phyloP scores from a whole-genome alignment of 2,797 vertebrate species.

The Helicolenus hilgendorfi region DNA sequence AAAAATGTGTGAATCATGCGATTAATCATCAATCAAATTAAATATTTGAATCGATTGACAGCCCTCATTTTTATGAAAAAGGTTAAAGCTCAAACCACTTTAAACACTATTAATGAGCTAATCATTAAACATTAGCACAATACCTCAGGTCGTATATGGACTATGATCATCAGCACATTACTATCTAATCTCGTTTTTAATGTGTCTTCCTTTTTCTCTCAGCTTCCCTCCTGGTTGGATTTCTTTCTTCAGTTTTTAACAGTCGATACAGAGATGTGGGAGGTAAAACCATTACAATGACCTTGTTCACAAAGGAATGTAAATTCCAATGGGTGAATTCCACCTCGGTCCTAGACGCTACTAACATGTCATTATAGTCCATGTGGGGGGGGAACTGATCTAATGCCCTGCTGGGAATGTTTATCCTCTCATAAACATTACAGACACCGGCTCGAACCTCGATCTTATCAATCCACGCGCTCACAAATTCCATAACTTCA shows the following conservation, averaged over 20 bases:
- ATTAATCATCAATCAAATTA: too few relatives aligned
- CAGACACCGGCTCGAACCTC: neutral
- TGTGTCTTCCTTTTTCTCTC: neutral
- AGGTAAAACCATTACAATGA: constrained; percentile 21
- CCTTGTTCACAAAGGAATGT: constrained; percentile 60
- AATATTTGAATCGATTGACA: too few relatives aligned
- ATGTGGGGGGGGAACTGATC: constrained; percentile 25
- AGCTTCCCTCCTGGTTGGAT: neutral
- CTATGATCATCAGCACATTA: neutral
- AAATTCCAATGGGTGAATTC: constrained; percentile 57
- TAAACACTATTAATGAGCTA: neutral
- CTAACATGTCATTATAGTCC: constrained; percentile 52
- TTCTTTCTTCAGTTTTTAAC: constrained; percentile 1
- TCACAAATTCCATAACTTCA: constrained; percentile 64
- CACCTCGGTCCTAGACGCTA: constrained; percentile 34
- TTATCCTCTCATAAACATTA: constrained; percentile 70
- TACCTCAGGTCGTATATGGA: neutral
- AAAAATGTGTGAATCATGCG: too few relatives aligned
- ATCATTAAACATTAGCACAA: neutral
- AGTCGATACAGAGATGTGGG: constrained; percentile 7
- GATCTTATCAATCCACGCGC: constrained; percentile 43
- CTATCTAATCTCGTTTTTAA: constrained; percentile 8
- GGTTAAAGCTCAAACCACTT: neutral
- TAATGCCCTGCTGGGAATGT: constrained; percentile 49
- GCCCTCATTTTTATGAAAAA: neutral